Base-by-base conservation (phyloP, 2,888 invertebrate species). In the Cephonodes hylas region DNA sequence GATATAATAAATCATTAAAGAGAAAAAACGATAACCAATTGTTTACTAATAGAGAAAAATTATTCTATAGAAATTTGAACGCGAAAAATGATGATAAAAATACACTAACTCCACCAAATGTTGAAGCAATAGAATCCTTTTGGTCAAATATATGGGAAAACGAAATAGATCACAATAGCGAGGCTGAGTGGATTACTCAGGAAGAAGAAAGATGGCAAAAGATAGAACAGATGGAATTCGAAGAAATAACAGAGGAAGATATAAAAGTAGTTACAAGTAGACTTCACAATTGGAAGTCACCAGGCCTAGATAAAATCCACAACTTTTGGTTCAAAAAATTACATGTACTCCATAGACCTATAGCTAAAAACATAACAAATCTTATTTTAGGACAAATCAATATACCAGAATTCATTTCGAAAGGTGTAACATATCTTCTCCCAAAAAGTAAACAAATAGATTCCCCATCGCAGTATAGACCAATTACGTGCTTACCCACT, bases 401-500 rank as follows among this genome's bases (percentile, higher is more conserved):
- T 10, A 53, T 66, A 60, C 67, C 68, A 13, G 25, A 57, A 44
- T 67, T 70, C 25, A 34, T 67, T 7, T 31, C 68, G 3, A 66
- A 42, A 27, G 67, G 66, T n/a, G 62, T 66, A 58, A 71, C 69
- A 13, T 65, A 66, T 42, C 68, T 68, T 66, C 18, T 69, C 10
- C 64, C 67, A n/a, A 66, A 68, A 63, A 42, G 45, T 10, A 59
- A 38, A 2, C 4, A 62, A 13, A 34, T 66, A 5, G 0, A 42
- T 15, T 20, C 61, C 8, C 67, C 67, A 2, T 70, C 69, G 1
- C 66, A 66, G 31, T 60, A 64, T 23, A 6, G 48, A 10, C 48
- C 48, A n/a, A 48, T 48, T 2, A 48, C 23, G 1, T 31, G 42
- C 18, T 7, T 42, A 7, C 42, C 42, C 6, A 42, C 60, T 10